phyloP scores from a whole-genome alignment of 1,140 invertebrate genomes.

The Notospermus geniculatus region DNA sequence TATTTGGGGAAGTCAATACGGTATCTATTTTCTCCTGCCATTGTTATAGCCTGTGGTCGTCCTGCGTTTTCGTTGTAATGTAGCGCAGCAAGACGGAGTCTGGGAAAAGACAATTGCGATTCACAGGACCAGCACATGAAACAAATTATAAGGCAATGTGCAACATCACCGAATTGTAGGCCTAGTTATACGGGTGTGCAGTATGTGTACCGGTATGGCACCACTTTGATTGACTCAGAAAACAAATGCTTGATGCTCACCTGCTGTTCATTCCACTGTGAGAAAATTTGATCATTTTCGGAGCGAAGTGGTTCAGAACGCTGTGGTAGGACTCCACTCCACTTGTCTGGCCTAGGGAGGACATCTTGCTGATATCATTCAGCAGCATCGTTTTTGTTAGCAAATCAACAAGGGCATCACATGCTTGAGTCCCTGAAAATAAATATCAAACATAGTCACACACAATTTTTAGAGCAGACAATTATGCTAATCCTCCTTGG shows the following conservation, averaged over 20 bases:
- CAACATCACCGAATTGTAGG: too few species aligned
- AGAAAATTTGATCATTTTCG: conserved; percentile 26
- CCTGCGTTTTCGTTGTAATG: conserved; percentile 29
- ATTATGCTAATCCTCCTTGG: background rate
- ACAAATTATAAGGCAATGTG: too few species aligned
- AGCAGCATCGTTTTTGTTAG: background rate
- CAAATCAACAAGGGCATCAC: background rate
- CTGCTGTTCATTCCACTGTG: conserved; percentile 25
- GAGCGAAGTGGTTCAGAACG: conserved; percentile 27
- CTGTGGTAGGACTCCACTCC: conserved; percentile 23
- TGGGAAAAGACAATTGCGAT: conserved; percentile 2
- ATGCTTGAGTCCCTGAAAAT: background rate
- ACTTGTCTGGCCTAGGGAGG: conserved; percentile 8
- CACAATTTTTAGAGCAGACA: background rate
- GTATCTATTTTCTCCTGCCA: conserved; percentile 10
- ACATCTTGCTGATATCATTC: conserved; percentile 4
- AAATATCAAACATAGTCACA: background rate
- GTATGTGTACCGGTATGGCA: too few species aligned
- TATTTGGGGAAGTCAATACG: conserved; percentile 16
- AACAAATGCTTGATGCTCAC: conserved; percentile 6
- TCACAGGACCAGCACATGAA: too few species aligned
- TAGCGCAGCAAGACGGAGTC: conserved; percentile 21
- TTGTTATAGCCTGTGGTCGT: conserved; percentile 16
- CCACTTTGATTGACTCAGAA: too few species aligned
- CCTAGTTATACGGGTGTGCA: too few species aligned